phyloP scores from a whole-genome alignment of 2,113 vertebrate genomes.

The Thermophis baileyi region DNA sequence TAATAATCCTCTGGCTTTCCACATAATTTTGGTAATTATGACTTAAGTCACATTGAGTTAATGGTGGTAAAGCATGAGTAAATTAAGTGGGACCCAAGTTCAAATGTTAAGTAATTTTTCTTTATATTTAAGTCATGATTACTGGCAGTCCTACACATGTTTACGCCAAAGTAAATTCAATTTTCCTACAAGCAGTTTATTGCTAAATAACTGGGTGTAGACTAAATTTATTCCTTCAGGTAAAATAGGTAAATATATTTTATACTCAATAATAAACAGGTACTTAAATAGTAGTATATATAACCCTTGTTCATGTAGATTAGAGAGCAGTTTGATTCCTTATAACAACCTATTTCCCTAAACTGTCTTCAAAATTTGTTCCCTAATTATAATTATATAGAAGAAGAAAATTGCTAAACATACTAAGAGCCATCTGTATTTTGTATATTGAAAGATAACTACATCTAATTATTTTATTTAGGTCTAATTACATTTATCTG shows the following conservation, averaged over 20 bases:
- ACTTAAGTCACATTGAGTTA: not conserved
- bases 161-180: not conserved
- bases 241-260: not conserved
- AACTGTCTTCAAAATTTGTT: not conserved
- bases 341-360: not conserved
- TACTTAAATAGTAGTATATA: not conserved
- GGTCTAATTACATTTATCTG: not conserved
- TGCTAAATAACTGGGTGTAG: not conserved
- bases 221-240: not conserved
- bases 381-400: not conserved
- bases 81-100: not conserved
- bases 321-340: not conserved
- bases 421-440: not conserved
- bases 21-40: not conserved
- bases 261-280: not conserved
- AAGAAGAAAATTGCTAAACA: not conserved
- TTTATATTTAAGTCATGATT: not conserved
- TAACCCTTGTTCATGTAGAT: not conserved
- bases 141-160: not conserved
- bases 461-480: not conserved
- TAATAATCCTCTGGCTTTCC: not conserved
- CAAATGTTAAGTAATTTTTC: not conserved
- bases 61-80: not conserved
- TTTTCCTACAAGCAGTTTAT: not conserved
- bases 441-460: not conserved